A percentile compares a stretch with the other conserved stretches of the same genome.
phyloP scores from a whole-genome alignment of 2,888 invertebrate genomes.

The Nipponacmea schrenckii region DNA sequence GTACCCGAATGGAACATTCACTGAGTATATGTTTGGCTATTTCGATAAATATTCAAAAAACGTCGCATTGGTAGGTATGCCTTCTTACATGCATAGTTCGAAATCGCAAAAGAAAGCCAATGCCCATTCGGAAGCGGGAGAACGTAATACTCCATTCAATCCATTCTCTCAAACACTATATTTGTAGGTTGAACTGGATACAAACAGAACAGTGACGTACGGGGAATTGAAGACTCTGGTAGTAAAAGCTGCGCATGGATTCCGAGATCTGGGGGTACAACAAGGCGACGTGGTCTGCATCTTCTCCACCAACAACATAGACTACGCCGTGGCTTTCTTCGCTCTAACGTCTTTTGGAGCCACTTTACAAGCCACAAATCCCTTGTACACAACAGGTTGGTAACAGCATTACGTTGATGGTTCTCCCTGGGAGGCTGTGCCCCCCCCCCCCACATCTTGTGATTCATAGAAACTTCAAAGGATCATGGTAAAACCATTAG shows the following conservation, averaged over 20 bases:
- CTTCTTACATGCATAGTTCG: background rate
- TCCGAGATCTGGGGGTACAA: slow-evolving; percentile 29
- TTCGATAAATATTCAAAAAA: slow-evolving; percentile 10
- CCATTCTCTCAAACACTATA: too few relatives aligned
- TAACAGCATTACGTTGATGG: too few relatives aligned
- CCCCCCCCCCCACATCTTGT: too few relatives aligned
- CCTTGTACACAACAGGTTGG: slow-evolving; percentile 34
- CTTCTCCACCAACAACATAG: slow-evolving; percentile 29
- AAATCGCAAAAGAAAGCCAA: background rate
- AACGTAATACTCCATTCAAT: too few relatives aligned
- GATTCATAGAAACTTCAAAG: too few relatives aligned
- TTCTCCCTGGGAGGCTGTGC: background rate
- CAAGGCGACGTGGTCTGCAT: slow-evolving; percentile 35
- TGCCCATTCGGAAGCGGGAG: background rate
- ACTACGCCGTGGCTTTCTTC: slow-evolving; percentile 31
- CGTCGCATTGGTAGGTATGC: slow-evolving; percentile 12
- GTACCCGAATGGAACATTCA: slow-evolving; percentile 5
- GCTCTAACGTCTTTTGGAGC: slow-evolving; percentile 29
- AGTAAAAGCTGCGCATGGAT: slow-evolving; percentile 24
- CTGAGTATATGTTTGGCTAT: slow-evolving; percentile 10
- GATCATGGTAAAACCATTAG: too few relatives aligned
- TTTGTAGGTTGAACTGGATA: slow-evolving; percentile 11
- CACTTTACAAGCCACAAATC: slow-evolving; percentile 33
- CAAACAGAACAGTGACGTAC: slow-evolving; percentile 11
- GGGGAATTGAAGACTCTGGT: background rate